phyloP scores from a whole-genome alignment of 2,888 invertebrate genomes.

The Ectropis crepuscularia region DNA sequence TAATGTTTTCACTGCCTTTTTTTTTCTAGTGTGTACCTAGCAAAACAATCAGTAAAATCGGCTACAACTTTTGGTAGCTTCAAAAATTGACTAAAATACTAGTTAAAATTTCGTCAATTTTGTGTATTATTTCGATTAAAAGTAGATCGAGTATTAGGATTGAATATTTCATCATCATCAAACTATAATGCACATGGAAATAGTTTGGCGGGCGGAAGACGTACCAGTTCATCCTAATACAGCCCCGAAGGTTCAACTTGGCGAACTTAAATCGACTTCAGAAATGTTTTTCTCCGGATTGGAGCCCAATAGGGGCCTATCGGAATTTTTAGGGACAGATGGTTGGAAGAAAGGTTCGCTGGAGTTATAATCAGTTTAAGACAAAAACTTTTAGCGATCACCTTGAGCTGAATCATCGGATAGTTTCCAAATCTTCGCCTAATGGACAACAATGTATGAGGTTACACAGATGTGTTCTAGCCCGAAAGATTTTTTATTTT shows the following conservation, averaged over 20 bases:
- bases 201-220: not conserved
- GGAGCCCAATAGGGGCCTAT: constrained; percentile 32
- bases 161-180: not conserved
- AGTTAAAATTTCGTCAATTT: too few species aligned
- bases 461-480: too few species aligned
- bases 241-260: constrained; percentile 43
- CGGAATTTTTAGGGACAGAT: constrained; percentile 30
- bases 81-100: too few species aligned
- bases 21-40: too few species aligned
- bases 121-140: too few species aligned
- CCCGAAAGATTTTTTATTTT: too few species aligned
- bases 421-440: constrained; percentile 5
- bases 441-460: not conserved
- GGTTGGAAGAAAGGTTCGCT: constrained; percentile 21
- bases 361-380: constrained; percentile 33
- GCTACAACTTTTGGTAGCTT: too few species aligned
- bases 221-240: constrained; percentile 10
- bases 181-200: constrained; percentile 8
- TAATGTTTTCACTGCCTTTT: too few species aligned
- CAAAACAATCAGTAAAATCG: too few species aligned
- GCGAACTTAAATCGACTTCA: constrained; percentile 61
- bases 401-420: constrained; percentile 7
- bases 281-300: constrained; percentile 48
- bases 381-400: constrained; percentile 14
- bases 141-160: too few species aligned